Evolutionary conservation across 2,888 invertebrate genomes (phyloP), one percentile per base, ranked within the genome.

Genomic region (Tetranychus truncatus): DNA sequence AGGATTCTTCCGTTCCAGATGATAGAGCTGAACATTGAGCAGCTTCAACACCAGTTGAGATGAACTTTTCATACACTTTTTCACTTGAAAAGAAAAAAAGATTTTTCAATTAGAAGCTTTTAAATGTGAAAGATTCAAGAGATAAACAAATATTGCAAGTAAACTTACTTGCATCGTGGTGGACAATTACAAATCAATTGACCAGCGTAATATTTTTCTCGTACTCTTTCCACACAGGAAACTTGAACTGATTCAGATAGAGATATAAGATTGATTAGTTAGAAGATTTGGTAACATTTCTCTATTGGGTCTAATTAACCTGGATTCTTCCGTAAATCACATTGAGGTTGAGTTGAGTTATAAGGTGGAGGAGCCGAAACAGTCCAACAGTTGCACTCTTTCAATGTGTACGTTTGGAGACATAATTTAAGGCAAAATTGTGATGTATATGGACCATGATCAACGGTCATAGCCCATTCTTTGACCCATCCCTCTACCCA

Each of bases 361-460:
- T 74, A 72, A 4, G 77, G 77, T 34, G 44, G 45, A 11, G 76
- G 77, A 34, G 77, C 77, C 3, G 77, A 55, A 20, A 74, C 45
- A n/a, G 74, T 73, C 76, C 76, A 76, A 69, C 77, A 77, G 24
- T 55, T 21, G 67, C 76, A 76, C 20, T 72, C 73, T 11, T 66
- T 55, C 45, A 77, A 73, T 21, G 74, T 75, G 34, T 69, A 75
- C 24, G 46, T 34, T 67, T 77, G 77, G 9, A 77, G 65, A 73
- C 76, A 76, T 24, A 76, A 66, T 67, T 77, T 77, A 2, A 77
- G 67, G 67, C 77, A 77, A 44, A 75, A 76, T 67, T 77, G 77
- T 15, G 77, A 65, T 3, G 77, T 77, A 71, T 76, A 76, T 6
- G 75, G 55, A 21, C 76, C 75, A 46, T 77, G 75, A 45, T 74